Base-by-base conservation (phyloP, 1,140 invertebrate species). In the Hesperophylax magnus region DNA sequence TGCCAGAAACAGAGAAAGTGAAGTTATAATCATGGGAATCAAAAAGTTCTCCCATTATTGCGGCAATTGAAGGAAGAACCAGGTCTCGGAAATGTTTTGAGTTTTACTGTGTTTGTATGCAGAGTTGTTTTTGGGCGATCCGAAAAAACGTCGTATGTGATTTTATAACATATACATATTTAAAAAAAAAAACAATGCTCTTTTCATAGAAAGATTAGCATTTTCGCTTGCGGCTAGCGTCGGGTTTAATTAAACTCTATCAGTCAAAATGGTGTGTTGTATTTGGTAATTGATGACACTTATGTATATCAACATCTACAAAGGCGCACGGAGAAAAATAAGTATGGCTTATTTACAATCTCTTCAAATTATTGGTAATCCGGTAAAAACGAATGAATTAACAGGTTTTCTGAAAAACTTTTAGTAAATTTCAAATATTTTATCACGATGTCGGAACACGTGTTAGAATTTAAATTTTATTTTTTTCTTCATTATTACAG, bases 51-150 rank as follows among this genome's bases (percentile, higher is more conserved):
- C 7, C 31, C 67, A 71, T 52, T 71, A 71, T 52, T n/a, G 67
- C 39, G 67, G 67, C 67, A 71, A 71, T 71, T 71, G 67, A 71
- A n/a, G 39, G n/a, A 9, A 47, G 6, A n/a, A 14, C 63, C 63
- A 65, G n/a, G 53, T 2, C 11, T n/a, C 1, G 63, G 22, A 52
- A 8, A 71, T 71, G 22, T 18, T 52, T 71, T 47, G 34, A 24
- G 53, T 71, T 71, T 39, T 69, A 18, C 17, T 1, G 22, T 27
- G n/a, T 1, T 20, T 71, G 39, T 71, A 47, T 47, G 67, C 39
- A 71, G 67, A 71, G n/a, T 47, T 15, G 17, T 24, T 63, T 20
- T 0, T 56, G 18, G 54, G 54, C 5, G 54, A 1, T 11, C 54
- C 4, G 54, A 56, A 56, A 54, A 56, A 17, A 56, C 18, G 3